phyloP scores from a whole-genome alignment of 2,888 invertebrate species.

The Busseola fusca region DNA sequence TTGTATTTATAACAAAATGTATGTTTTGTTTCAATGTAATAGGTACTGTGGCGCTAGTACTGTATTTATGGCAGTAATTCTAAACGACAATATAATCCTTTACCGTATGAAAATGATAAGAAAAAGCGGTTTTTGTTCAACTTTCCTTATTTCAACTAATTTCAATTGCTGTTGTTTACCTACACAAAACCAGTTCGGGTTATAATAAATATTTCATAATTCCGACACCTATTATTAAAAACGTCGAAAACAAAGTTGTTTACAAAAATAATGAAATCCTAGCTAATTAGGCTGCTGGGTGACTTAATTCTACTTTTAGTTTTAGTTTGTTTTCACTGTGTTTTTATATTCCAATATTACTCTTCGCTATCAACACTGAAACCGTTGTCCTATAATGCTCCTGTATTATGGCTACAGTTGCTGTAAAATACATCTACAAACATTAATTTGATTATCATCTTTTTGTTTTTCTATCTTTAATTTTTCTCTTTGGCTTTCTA shows the following conservation, averaged over 20 bases:
- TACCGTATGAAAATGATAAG: neutral
- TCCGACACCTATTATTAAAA: slow-evolving; percentile 1
- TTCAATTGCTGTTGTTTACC: neutral
- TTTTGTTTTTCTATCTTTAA: too few species aligned
- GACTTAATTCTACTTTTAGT: neutral
- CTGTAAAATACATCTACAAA: too few species aligned
- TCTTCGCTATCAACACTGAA: neutral
- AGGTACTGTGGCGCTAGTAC: neutral
- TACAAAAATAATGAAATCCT: slow-evolving; percentile 2
- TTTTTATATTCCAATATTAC: slow-evolving; percentile 4
- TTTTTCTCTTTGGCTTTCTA: neutral
- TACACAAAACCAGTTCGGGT: slow-evolving; percentile 1
- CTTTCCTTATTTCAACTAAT: neutral
- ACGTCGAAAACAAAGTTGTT: slow-evolving; percentile 25
- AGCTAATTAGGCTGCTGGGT: slow-evolving; percentile 5
- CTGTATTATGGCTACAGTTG: neutral
- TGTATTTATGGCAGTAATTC: neutral
- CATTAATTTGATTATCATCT: too few species aligned
- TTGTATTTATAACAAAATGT: slow-evolving; percentile 1
- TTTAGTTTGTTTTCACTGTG: neutral
- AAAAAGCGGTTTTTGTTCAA: neutral
- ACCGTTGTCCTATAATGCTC: neutral
- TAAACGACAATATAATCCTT: slow-evolving; percentile 21
- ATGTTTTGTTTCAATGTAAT: slow-evolving; percentile 20
- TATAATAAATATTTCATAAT: neutral